phyloP scores from a whole-genome alignment of 2,113 vertebrate genomes.

The Aepyceros melampus region DNA sequence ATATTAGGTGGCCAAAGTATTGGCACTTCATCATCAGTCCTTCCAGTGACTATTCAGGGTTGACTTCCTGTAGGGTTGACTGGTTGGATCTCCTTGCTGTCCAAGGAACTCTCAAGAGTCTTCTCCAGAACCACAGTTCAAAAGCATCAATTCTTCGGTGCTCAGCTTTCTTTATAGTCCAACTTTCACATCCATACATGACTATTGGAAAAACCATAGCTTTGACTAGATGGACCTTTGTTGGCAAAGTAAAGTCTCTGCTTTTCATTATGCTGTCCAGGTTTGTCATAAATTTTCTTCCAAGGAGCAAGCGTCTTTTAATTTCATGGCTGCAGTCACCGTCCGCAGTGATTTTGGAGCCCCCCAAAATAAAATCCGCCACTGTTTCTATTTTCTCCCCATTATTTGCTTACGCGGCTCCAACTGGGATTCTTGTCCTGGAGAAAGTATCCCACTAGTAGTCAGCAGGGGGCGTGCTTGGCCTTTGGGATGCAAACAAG shows the following conservation, averaged over 20 bases:
- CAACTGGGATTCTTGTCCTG: accelerated
- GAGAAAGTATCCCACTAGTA: not conserved
- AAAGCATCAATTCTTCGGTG: not conserved
- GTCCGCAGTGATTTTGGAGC: not conserved
- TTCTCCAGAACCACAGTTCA: not conserved
- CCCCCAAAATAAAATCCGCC: not conserved
- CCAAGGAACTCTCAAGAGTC: not conserved
- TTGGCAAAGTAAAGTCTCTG: not conserved
- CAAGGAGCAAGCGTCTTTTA: not conserved
- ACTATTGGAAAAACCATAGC: not conserved
- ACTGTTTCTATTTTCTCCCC: not conserved
- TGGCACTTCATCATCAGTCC: not conserved
- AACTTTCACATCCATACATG: not conserved
- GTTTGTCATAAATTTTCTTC: not conserved
- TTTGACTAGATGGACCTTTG: not conserved
- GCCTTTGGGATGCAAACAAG: accelerated
- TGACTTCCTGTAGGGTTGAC: not conserved
- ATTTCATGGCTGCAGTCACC: not conserved
- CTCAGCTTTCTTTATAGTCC: not conserved
- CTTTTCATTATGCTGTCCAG: not conserved
- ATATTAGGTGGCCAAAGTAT: not conserved
- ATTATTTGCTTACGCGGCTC: accelerated
- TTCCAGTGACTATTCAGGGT: not conserved
- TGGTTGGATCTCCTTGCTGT: not conserved
- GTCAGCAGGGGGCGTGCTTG: not conserved